These are phyloP conservation scores for Melipona beecheii DNA, from an alignment of 2,888 invertebrate species.

Conservation along the genomic window DNA sequence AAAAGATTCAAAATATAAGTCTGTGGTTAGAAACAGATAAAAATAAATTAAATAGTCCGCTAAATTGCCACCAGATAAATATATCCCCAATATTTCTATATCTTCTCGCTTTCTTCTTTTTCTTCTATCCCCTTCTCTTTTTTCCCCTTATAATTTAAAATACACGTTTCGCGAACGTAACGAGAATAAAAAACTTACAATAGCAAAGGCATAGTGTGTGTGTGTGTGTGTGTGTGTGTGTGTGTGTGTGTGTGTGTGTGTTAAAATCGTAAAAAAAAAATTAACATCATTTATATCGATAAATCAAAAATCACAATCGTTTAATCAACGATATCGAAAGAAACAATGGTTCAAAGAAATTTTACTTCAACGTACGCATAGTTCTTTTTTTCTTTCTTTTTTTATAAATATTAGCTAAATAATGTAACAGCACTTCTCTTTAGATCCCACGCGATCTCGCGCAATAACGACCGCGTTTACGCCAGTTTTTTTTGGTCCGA, in stretches of 20 bases:
- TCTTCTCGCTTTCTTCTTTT: background rate
- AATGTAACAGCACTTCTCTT: constrained; percentile 78
- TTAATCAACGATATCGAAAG: constrained; percentile 46
- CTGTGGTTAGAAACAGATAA: constrained; percentile 18
- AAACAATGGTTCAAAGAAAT: constrained; percentile 55
- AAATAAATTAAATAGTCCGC: constrained; percentile 42
- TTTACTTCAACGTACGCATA: constrained; percentile 59
- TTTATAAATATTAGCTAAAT: constrained; percentile 74
- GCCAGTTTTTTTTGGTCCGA: constrained; percentile 19
- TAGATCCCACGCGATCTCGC: constrained; percentile 68
- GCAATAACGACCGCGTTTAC: constrained; percentile 62
- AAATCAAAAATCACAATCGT: constrained; percentile 20
- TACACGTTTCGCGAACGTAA: constrained; percentile 17
- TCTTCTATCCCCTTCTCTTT: background rate
- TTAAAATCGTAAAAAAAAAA: constrained; percentile 32
- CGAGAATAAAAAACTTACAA: constrained; percentile 33
- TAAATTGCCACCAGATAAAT: constrained; percentile 35
- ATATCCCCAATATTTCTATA: constrained; percentile 25
- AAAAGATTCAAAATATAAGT: constrained; percentile 32
- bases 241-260: background rate
- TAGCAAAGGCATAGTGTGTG: constrained; percentile 16
- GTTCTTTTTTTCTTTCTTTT: constrained; percentile 44
- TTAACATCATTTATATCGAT: constrained; percentile 37
- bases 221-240: background rate
- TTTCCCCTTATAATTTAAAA: constrained; percentile 2